Evolutionary conservation across 2,113 vertebrate species (phyloP).

Genomic region (Haplochromis burtoni): DNA sequence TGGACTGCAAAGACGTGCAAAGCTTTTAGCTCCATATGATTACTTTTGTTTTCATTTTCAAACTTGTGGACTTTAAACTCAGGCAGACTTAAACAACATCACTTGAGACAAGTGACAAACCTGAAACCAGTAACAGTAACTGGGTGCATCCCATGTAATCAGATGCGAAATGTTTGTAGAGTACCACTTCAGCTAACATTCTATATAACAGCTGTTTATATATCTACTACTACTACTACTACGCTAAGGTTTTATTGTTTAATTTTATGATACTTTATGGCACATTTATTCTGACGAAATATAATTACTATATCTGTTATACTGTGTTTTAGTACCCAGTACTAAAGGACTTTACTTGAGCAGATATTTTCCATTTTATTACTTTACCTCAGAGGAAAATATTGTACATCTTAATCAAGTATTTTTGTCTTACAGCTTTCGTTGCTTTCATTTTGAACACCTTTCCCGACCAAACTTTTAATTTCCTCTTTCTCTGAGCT

Average conservation of each 20-base stretch:
- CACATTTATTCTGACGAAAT: background rate
- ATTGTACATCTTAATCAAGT: background rate
- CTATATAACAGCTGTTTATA: background rate
- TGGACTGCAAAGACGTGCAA: background rate
- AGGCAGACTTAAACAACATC: background rate
- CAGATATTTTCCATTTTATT: background rate
- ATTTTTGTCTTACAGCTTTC: background rate
- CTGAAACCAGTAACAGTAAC: background rate
- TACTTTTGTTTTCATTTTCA: background rate
- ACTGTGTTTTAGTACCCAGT: background rate
- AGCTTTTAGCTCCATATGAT: background rate
- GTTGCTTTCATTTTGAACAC: background rate
- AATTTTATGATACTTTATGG: background rate
- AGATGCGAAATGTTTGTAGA: background rate
- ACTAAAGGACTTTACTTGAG: background rate
- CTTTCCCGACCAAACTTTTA: background rate
- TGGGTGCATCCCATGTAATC: background rate
- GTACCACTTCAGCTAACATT: background rate
- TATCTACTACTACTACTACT: background rate
- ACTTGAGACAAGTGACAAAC: background rate
- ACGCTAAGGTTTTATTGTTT: background rate
- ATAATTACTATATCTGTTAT: background rate
- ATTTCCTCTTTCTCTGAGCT: background rate
- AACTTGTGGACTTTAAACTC: background rate
- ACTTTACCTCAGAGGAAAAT: background rate